These are phyloP conservation scores for Oikopleura albicans DNA, from an alignment of 23 tunicate genomes.

Conservation along the genomic window DNA sequence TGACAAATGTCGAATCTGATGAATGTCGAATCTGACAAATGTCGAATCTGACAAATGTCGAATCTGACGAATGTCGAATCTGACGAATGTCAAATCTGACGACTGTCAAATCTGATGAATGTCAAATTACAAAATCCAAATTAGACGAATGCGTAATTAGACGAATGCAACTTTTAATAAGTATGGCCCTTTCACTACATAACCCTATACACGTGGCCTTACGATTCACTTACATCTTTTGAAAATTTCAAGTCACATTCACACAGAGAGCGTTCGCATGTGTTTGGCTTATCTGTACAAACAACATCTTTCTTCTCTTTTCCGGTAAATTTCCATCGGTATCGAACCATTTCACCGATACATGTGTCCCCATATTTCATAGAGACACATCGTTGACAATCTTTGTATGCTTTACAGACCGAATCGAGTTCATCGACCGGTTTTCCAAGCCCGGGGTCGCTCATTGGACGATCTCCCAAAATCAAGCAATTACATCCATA, in stretches of 20 bases:
- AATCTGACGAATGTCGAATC: too few relatives aligned
- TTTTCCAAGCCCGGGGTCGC: background rate
- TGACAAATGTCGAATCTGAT: too few relatives aligned
- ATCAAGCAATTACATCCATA: constrained; percentile 3
- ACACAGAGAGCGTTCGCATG: background rate
- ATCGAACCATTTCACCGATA: background rate
- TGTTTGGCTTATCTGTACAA: background rate
- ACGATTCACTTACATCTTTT: background rate
- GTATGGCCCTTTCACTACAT: too few relatives aligned
- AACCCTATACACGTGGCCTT: too few relatives aligned
- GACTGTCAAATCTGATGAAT: too few relatives aligned
- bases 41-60: too few relatives aligned
- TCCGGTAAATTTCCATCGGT: background rate
- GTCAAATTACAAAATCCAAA: too few relatives aligned
- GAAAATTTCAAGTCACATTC: background rate
- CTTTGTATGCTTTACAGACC: background rate
- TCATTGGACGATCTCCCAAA: background rate
- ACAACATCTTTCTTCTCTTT: background rate
- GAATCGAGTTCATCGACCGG: background rate
- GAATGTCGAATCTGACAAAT: too few relatives aligned
- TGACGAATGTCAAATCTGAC: too few relatives aligned
- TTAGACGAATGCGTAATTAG: too few relatives aligned
- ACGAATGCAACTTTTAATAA: too few relatives aligned
- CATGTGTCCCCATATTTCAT: background rate
- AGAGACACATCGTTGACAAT: background rate